Evolutionary conservation across 37 sponge, comb jelly and placozoan species (phyloP), one percentile per base, ranked within the genome.

Genomic region (Spongilla lacustris): DNA sequence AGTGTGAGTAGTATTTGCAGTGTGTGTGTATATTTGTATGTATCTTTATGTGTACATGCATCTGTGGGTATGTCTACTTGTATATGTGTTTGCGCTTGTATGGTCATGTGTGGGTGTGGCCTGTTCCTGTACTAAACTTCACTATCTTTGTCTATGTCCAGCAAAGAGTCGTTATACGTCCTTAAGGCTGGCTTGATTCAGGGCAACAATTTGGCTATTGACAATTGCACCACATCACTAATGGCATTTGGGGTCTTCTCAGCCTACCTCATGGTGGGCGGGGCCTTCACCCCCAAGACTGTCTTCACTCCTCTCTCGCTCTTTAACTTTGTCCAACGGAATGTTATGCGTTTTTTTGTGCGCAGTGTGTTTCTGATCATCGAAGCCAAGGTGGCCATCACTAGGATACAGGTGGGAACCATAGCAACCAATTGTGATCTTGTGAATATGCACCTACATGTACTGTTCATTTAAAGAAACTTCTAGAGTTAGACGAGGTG

Each of bases 221-320:
- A 46, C 48, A 28, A 37, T 26, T 66, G 73, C 68, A 24, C 67
- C 29, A 21, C 84, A 6, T 14, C 79, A 32, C 38, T 78, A 12
- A 66, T 89, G 84, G 58, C 36, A 48, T 6, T 89, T 69, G 73
- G 89, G 74, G 67, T 58, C 22, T 58, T 89, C 67, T n/a, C 71
- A 9, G 37, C 68, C 27, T 89, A 58, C 67, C 46, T 70, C 3
- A 36, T 24, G 25, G 67, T 66, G 23, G 89, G 84, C 48, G 80
- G 80, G 31, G 48, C 50, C 5, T 68, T 89, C 66, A 83, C 83
- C 25, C 89, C 84, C 27, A 66, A 74, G 32, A 46, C 67, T 27
- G 89, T 89, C 66, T 77, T 89, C 67, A 73, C 81, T 36, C 69
- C 74, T 12, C 74, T 89, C 79, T 77, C 83, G 35, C 48, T 89